Base-by-base conservation (phyloP, 2,113 vertebrate genomes). In the Geococcyx californianus region DNA sequence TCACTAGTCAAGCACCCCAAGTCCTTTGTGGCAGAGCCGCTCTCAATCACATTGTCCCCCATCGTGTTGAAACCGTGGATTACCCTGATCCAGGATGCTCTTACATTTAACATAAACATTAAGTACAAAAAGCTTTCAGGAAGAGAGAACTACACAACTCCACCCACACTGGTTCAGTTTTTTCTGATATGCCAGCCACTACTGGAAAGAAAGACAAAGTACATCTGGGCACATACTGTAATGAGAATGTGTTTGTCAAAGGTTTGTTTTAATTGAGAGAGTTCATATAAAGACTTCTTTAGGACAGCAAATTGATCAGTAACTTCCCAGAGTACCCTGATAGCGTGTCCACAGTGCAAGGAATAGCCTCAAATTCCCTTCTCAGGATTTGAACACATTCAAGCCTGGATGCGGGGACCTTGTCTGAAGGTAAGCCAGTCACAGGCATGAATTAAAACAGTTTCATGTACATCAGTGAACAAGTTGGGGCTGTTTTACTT, bases 261-360 rank as follows among this genome's bases (percentile, higher is more conserved):
- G 5, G 13, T 52, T 23, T 13, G 63, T 49, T 58, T 54, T 16
- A 16, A 23, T 29, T 1, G 1, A 8, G 16, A 60, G 6, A 7
- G 3, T 28, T 87, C n/a, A 31, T 16, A 44, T 25, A 23, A 11
- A 58, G 31, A 15, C 10, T 73, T 58, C 23, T 40, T 60, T 9
- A 69, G 33, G 17, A 33, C 36, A 0, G 34, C 21, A 2, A 6
- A 80, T 34, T 6, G 6, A 72, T 20, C n/a, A 26, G 0, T 23
- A n/a, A 28, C 19, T 40, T 34, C 54, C 62, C 66, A 18, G 36
- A 12, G 21, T 8, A 24, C 36, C 25, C 42, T 11, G 18, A 60
- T 3, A 0, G 16, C 13, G 11, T 0, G 13, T 29, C 25, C 6
- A 8, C 11, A 31, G 40, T 0, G 0, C 16, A 13, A 24, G 18